Evolutionary conservation across 1,140 invertebrate species (phyloP), one percentile per base, ranked within the genome.

Genomic region (Drosophila lacertosa): DNA sequence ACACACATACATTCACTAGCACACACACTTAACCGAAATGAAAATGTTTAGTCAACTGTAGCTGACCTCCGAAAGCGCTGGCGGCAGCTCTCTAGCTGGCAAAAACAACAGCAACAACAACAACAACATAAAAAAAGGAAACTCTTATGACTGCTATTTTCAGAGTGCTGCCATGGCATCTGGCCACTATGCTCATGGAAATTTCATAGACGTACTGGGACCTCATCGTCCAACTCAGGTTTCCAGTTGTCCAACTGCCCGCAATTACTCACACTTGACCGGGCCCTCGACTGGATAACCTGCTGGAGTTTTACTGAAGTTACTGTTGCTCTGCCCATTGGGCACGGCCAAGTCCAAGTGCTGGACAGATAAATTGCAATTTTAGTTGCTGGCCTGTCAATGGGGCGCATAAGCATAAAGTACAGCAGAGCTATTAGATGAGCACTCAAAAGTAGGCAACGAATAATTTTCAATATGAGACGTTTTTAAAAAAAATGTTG

Each of bases 41-140:
- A 88, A 84, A 84, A 84, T 84, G 81, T 81, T 86, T 84, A 84
- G 82, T 84, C 81, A 84, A 88, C 82, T 84, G 81, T 88, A 77
- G 69, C 73, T 72, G 79, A 83, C 79, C 80, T 67, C 79, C 55
- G 29, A 44, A 26, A 32, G 26, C 45, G 63, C 63, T 48, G 55
- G 10, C 20, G 60, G 44, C 42, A 42, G 26, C 26, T 57, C 15
- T 20, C 60, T 20, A 4, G 15, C 3, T 18, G 29, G 18, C 15
- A 55, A 20, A 29, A 64, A 33, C 37, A 48, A 32, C 71, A 63
- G 11, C 32, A 29, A 64, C 64, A 67, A 33, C 53, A 77, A 45
- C 22, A 79, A n/a, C 39, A 40, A 42, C 51, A 55, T 11, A 67
- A 51, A 55, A 63, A 42, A 32, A 32, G 13, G 16, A 71, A 65